These are phyloP conservation scores for Oedothorax gibbosus DNA, from an alignment of 1,140 invertebrate species.

Conservation along the genomic window DNA sequence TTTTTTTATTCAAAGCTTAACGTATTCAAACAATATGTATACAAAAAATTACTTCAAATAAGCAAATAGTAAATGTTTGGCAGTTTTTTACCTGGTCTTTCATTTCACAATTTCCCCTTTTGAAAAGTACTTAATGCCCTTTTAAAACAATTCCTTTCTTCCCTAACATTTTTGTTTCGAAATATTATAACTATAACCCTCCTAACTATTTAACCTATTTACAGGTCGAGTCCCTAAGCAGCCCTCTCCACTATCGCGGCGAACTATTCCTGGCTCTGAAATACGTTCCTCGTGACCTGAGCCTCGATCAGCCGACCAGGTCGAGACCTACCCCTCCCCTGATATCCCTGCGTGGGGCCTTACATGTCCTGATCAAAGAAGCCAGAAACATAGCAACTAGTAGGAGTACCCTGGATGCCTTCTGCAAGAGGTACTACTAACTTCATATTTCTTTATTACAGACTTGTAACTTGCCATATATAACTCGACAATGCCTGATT, in stretches of 20 bases:
- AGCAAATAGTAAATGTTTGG: no score
- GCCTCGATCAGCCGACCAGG: constrained; percentile 70
- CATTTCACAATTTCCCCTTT: no score
- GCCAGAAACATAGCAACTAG: constrained; percentile 88
- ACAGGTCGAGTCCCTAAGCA: constrained; percentile 43
- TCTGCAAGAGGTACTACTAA: constrained; percentile 92
- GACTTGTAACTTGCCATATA: no score
- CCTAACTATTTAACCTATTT: neutral
- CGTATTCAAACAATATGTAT: no score
- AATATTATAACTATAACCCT: no score
- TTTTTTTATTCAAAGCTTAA: no score
- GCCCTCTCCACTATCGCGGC: constrained; percentile 80
- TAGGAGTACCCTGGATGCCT: constrained; percentile 91
- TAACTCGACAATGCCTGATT: no score
- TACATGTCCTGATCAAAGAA: constrained; percentile 94
- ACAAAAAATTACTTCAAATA: no score
- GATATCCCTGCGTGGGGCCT: constrained; percentile 76
- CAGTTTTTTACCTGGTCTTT: no score
- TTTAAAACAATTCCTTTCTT: no score
- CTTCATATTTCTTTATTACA: neutral
- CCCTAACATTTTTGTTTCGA: no score
- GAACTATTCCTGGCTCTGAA: constrained; percentile 93
- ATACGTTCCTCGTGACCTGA: constrained; percentile 83
- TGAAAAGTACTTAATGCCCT: no score
- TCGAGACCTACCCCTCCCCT: constrained; percentile 66